Evolutionary conservation across 2,888 invertebrate species (phyloP).

Genomic region (Alviniconcha strummeri): DNA sequence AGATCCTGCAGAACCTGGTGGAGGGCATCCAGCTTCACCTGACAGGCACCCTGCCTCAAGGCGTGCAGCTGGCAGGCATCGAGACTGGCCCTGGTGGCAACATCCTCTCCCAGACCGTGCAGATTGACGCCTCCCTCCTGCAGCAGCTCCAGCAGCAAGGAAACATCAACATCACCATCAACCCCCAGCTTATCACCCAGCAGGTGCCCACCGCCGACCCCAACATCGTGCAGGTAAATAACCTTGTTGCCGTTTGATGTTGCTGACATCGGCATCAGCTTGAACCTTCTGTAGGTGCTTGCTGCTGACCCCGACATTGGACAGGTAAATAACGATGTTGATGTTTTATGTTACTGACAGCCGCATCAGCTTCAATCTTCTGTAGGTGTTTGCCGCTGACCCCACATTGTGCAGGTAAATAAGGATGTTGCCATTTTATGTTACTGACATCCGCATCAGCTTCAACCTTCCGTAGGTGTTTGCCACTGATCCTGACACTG

Average conservation of each 20-base stretch:
- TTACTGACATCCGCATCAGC: no score
- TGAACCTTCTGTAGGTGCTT: no score
- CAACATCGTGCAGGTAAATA: slow-evolving; percentile 26
- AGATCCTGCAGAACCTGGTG: slow-evolving; percentile 66
- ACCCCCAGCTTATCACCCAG: slow-evolving; percentile 49
- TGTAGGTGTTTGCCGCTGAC: no score
- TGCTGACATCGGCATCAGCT: no score
- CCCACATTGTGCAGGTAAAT: no score
- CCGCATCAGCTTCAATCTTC: no score
- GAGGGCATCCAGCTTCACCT: slow-evolving; percentile 72
- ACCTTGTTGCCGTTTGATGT: background rate
- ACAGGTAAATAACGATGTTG: no score
- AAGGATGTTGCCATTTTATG: no score
- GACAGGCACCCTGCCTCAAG: slow-evolving; percentile 61
- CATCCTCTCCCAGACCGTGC: slow-evolving; percentile 72
- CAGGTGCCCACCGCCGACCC: slow-evolving; percentile 9
- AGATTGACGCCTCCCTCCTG: slow-evolving; percentile 75
- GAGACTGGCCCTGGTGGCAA: slow-evolving; percentile 62
- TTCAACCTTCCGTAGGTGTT: no score
- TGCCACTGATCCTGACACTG: no score
- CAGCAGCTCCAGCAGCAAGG: slow-evolving; percentile 74
- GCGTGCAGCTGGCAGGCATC: slow-evolving; percentile 72
- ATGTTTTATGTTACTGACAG: no score
- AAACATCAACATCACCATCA: slow-evolving; percentile 72
- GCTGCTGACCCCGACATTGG: no score